Conservation (phyloP, 2,113 vertebrate species). For the Istiophorus platypterus region DNA sequence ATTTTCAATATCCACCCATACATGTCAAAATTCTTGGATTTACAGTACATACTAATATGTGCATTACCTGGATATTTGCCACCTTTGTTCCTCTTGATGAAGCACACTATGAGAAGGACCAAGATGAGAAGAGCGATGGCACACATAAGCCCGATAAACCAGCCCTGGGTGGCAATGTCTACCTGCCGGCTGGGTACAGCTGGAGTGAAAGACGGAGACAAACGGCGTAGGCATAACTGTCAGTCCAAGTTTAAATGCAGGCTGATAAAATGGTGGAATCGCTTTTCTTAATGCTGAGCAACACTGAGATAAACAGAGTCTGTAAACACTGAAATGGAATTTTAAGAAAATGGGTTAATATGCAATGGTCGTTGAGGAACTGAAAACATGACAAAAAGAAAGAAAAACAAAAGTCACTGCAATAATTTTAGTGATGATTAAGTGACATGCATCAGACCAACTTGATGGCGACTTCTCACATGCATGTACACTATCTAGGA, state of each 20-base stretch:
- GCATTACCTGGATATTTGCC: conserved; percentile 97
- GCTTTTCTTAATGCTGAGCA: conserved; percentile 30
- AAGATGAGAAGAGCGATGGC: conserved; percentile 97
- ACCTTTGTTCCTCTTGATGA: conserved; percentile 98
- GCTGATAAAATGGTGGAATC: neutral
- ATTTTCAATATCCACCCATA: neutral
- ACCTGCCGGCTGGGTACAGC: conserved; percentile 94
- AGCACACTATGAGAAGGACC: conserved; percentile 96
- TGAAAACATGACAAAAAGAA: neutral
- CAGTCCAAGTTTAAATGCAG: neutral
- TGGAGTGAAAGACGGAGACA: conserved; percentile 61
- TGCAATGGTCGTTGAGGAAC: neutral
- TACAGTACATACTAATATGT: rapidly evolving
- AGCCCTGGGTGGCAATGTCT: conserved; percentile 97
- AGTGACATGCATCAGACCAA: conserved; percentile 41
- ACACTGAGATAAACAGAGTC: conserved; percentile 35
- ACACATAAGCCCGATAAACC: conserved; percentile 99
- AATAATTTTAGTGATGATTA: neutral
- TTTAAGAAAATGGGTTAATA: conserved; percentile 50
- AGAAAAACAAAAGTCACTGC: conserved; percentile 1
- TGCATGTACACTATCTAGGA: conserved; percentile 22
- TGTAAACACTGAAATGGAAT: conserved; percentile 35
- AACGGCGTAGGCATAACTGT: neutral
- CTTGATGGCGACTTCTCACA: conserved; percentile 38
- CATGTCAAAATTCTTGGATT: neutral